Evolutionary conservation across 1,140 invertebrate species (phyloP).

Genomic region (Drosophila baimaii): DNA sequence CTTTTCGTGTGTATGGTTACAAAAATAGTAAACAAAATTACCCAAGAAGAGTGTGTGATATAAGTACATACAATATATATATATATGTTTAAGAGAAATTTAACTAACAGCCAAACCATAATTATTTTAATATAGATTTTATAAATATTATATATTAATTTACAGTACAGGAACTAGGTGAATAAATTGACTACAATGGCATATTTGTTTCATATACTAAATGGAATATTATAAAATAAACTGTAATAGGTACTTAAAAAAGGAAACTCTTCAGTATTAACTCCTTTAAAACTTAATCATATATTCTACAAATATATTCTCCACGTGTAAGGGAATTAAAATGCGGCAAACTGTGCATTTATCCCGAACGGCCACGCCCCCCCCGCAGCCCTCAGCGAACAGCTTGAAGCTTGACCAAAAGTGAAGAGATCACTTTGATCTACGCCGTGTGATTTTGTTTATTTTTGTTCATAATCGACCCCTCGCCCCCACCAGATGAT

Average conservation of each 20-base stretch:
- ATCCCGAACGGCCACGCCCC: slow-evolving; percentile 70
- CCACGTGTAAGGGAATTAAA: slow-evolving; percentile 59
- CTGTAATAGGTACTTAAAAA: too few species aligned
- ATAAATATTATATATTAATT: background rate
- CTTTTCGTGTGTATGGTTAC: slow-evolving; percentile 46
- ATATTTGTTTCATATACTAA: too few species aligned
- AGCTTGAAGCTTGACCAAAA: slow-evolving; percentile 53
- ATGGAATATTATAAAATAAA: too few species aligned
- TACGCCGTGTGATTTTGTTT: slow-evolving; percentile 77
- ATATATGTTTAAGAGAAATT: background rate
- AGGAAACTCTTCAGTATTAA: background rate
- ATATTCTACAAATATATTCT: background rate
- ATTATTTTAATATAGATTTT: too few species aligned
- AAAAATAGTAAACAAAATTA: slow-evolving; percentile 60
- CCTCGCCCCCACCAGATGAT: slow-evolving; percentile 40
- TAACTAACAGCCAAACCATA: background rate
- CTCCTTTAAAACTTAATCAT: background rate
- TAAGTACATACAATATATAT: too few species aligned
- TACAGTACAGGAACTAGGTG: too few species aligned
- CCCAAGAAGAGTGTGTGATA: background rate
- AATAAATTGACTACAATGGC: too few species aligned
- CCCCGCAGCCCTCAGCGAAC: slow-evolving; percentile 14
- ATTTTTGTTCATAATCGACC: slow-evolving; percentile 81
- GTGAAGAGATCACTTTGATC: slow-evolving; percentile 69
- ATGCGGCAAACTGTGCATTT: slow-evolving; percentile 82